Base-by-base conservation (phyloP, 2,888 invertebrate species). In the Metalampra italica region DNA sequence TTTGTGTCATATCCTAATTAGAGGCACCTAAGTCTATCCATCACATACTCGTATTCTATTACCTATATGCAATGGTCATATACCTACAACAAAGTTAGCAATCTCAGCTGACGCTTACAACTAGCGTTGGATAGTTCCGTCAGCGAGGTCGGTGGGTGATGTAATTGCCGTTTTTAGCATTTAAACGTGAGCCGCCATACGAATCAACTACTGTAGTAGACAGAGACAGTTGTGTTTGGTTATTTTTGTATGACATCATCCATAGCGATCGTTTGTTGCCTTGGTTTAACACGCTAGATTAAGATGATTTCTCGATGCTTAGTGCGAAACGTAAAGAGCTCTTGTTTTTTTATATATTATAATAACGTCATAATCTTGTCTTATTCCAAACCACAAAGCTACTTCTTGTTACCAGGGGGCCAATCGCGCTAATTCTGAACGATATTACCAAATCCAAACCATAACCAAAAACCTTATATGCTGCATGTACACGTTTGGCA, bases 161-260 rank as follows among this genome's bases (percentile, higher is more conserved):
- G 88, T 88, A 88, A 89, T 85, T 80, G 78, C 83, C 75, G 69
- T 58, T 78, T 88, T 86, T 86, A 86, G 82, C 82, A 65, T 64
- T 67, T 62, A 71, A 79, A 78, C 78, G 75, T 65, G 69, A 75
- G 62, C 66, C 64, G 11, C n/a, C n/a, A 36, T 67, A 63, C 45
- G 49, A 12, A 34, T 39, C 44, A 37, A 29, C 42, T 59, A 51
- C 51, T 55, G 53, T 51, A 49, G 51, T 60, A 52, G 51, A 56
- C 55, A 60, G 62, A 56, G 54, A 59, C 49, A 59, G 56, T 56
- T 57, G 56, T 67, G 66, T 78, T 75, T 74, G 67, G 64, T 70
- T 78, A 68, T 77, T 76, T 77, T 72, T 66, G 64, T 61, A 78
- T 85, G 83, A 84, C 83, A 85, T 86, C 85, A 84, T 63, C 54